phyloP scores from a whole-genome alignment of 2,888 invertebrate species.

The Notodonta dromedarius region DNA sequence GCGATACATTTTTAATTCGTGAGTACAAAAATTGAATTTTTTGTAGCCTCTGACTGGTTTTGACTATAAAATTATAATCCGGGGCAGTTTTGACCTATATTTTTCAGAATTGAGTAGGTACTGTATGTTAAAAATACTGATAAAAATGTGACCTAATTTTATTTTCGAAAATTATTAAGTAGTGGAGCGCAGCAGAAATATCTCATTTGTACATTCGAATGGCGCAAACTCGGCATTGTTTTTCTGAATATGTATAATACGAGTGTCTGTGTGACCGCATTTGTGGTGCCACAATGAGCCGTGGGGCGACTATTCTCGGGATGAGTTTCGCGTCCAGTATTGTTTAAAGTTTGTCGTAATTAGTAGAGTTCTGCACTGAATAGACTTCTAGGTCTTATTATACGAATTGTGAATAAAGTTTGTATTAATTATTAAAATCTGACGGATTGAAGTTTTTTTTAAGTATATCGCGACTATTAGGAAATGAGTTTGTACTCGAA shows the following conservation, averaged over 20 bases:
- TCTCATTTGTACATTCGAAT: constrained; percentile 75
- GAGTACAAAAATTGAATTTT: neutral
- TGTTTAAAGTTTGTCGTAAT: constrained; percentile 84
- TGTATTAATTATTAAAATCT: constrained; percentile 26
- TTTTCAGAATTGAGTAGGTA: no score
- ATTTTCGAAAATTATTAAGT: neutral
- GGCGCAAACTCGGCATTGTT: constrained; percentile 75
- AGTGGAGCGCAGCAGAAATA: constrained; percentile 54
- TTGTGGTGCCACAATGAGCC: constrained; percentile 77
- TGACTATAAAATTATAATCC: no score
- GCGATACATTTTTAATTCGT: no score
- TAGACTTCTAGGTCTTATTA: constrained; percentile 77
- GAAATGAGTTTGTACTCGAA: no score
- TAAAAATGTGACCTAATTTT: neutral
- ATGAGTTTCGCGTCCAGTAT: constrained; percentile 82
- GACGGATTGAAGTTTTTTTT: no score
- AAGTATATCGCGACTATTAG: no score
- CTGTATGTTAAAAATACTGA: neutral
- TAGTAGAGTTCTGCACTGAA: constrained; percentile 79
- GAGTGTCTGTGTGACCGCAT: constrained; percentile 79
- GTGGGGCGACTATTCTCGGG: constrained; percentile 74
- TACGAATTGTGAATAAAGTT: constrained; percentile 54
- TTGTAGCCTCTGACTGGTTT: neutral
- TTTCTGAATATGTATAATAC: constrained; percentile 81
- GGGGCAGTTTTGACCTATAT: no score